Base-by-base conservation (phyloP, 2,888 invertebrate species). In the Caenorhabditis parvicauda region DNA sequence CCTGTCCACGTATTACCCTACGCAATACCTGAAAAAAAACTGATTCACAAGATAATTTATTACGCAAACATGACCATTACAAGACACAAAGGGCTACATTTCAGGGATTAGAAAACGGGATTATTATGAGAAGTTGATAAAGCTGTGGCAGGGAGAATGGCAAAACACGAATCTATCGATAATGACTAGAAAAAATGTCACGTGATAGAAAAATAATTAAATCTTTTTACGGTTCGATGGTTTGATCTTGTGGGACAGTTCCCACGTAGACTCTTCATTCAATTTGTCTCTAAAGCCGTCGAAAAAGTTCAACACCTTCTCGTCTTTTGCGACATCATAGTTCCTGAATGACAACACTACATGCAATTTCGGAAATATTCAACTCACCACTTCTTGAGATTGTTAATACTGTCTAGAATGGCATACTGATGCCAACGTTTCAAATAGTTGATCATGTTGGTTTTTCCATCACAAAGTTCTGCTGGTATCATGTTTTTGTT, bases 341-440 rank as follows among this genome's bases (percentile, higher is more conserved):
- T 90, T 89, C 82, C 93, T 93, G 53, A 37, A 70, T 64, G 7
- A 48, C 38, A 66, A 54, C 38, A 27, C 5, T 4, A 47, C 24
- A 39, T 28, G 19, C 9, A 19, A 4, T 32, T n/a, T 17, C 45
- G 12, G 51, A 29, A 27, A 51, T 28, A 48, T 42, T 24, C 21
- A 25, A 32, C 52, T 37, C 84, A 94, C 95, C 92, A 91, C 86
- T 91, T 91, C 81, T 92, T 92, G 84, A 98, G 95, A 82, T 92
- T 87, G 82, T 93, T 90, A 91, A 98, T 93, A 82, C 93, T 94
- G 83, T 95, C 94, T 81, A 98, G 89, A 68, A 96, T 94, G 81
- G 93, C 90, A 83, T 91, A 95, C 83, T 96, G 95, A 82, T 96
- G 95, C 94, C 95, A 96, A 74, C 96, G 86, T 84, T 98, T 98